Percentiles rank a stretch among this genome's conserved stretches.
Evolutionary conservation across 1,140 invertebrate species (phyloP).

Genomic region (Diuraphis noxia): DNA sequence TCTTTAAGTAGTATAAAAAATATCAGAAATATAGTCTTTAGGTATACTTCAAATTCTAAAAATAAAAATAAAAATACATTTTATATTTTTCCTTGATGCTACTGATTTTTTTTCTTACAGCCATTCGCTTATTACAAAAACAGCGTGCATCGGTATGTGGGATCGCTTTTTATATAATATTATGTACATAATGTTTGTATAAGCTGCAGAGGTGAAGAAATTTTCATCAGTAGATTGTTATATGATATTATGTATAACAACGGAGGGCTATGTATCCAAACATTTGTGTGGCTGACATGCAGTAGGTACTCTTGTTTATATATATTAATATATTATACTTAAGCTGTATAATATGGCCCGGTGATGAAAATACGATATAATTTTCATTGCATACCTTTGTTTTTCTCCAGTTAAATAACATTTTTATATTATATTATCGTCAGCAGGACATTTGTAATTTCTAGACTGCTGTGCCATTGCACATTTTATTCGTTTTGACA

Average conservation of each 20-base stretch:
- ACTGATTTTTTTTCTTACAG: background rate
- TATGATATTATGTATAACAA: background rate
- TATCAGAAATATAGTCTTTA: too few relatives aligned
- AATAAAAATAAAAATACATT: too few relatives aligned
- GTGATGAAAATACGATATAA: background rate
- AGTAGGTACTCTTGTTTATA: background rate
- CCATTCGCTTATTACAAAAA: background rate
- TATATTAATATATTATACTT: background rate
- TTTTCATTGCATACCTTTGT: background rate
- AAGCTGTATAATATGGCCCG: too few relatives aligned
- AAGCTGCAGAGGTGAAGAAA: background rate
- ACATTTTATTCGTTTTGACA: background rate
- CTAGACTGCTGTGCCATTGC: background rate
- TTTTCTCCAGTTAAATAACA: background rate
- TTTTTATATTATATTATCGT: background rate
- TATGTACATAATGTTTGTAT: background rate
- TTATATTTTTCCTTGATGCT: too few relatives aligned
- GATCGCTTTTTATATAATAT: background rate
- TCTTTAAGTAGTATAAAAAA: too few relatives aligned
- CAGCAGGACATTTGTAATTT: background rate
- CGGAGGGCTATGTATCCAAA: background rate
- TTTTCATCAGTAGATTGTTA: background rate
- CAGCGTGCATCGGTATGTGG: background rate
- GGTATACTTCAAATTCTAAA: too few relatives aligned
- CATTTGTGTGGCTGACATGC: background rate